Conservation (phyloP, 2,797 vertebrate genomes). For the Carduelis carduelis region DNA sequence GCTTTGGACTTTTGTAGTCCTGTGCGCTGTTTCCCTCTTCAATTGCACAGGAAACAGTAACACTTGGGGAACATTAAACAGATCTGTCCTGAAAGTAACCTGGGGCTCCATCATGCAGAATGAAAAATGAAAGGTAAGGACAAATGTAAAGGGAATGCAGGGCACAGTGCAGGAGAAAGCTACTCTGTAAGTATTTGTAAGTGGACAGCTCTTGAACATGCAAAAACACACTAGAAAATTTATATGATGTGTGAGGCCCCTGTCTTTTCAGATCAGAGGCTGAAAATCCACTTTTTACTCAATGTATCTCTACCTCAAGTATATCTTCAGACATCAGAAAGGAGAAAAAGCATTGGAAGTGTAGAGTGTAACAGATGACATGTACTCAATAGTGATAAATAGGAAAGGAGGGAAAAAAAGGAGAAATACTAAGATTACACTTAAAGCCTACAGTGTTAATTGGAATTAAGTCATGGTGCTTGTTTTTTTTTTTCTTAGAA, state of each 20-base stretch:
- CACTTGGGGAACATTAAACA: background rate
- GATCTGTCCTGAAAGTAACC: background rate
- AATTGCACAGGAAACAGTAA: background rate
- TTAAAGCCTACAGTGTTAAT: slow-evolving; percentile 17
- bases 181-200: background rate
- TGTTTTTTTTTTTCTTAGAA: background rate
- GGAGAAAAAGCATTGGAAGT: background rate
- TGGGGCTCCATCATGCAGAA: background rate
- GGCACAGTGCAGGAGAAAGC: background rate
- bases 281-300: background rate
- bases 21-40: background rate
- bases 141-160: background rate
- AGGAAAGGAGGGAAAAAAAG: background rate
- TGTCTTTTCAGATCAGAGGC: background rate
- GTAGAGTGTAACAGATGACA: background rate
- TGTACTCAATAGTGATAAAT: slow-evolving; percentile 4
- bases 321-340: background rate
- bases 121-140: background rate
- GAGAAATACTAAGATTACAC: background rate
- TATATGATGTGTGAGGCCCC: background rate
- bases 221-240: background rate
- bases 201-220: background rate
- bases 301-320: background rate
- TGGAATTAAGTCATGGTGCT: background rate
- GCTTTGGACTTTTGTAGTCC: background rate